Base-by-base conservation (phyloP, 2,113 vertebrate species). In the Prochilodus magdalenae region DNA sequence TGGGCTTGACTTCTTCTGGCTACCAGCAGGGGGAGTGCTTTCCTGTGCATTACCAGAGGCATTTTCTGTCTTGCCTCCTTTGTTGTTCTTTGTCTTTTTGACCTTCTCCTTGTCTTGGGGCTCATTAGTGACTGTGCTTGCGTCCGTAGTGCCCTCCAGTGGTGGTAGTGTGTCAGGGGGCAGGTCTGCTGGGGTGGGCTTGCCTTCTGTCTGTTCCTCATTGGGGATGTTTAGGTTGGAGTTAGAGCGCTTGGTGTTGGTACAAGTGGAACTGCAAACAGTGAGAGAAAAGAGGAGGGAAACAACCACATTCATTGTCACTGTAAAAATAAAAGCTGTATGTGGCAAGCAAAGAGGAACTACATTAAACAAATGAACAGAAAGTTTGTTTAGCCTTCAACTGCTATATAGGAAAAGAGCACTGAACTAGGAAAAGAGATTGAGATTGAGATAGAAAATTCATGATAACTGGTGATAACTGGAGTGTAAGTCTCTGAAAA, bases 31-130 rank as follows among this genome's bases (percentile, higher is more conserved):
- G 30, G 85, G 60, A n/a, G 44, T 73, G 1, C 70, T 83, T 76
- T 90, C 89, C 12, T 66, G 66, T 16, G 49, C 29, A 80, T 86
- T 88, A 6, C 72, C 90, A 3, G 65, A 85, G 3, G 85, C 78
- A 14, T 81, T 87, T 4, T 91, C 89, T 33, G 77, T n/a, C 36
- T 80, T 88, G 53, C 75, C 24, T 22, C 86, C 90, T 87, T 91
- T 92, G 90, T 89, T 90, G 89, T 89, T 90, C 83, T 92, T 93
- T 69, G 81, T 90, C 88, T 90, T 94, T 89, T 89, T 92, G 79
- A 79, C 80, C 33, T 89, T 90, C 63, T 92, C 91, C 55, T 89
- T 91, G 40, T 89, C 90, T 76, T 85, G 91, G 16, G 83, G 75
- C 66, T 93, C 91, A 0, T 59, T 49, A 1, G 77, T 80, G 13